A percentile compares a stretch with the other conserved stretches of the same genome.
These are phyloP conservation scores for Omphaloscelis lunosa DNA, from an alignment of 2,888 invertebrate genomes.

Conservation along the genomic window DNA sequence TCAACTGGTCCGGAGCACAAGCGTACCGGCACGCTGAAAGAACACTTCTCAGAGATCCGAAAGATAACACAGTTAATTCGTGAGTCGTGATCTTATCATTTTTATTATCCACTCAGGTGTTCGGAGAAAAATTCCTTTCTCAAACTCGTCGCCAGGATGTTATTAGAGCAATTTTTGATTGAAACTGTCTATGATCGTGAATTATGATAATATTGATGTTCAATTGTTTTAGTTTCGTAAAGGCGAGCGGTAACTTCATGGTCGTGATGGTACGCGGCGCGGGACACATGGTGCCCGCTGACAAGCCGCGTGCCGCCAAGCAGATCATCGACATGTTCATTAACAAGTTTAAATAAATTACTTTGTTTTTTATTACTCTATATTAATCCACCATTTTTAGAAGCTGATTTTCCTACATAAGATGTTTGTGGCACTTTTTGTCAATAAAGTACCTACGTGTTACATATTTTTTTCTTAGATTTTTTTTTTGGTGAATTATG, in stretches of 20 bases:
- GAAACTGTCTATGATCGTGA: not conserved
- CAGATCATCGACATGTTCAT: conserved; percentile 60
- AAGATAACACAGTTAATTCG: conserved; percentile 30
- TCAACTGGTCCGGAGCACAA: conserved; percentile 57
- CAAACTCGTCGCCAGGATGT: fast-evolving
- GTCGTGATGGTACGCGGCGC: conserved; percentile 87
- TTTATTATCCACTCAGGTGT: not conserved
- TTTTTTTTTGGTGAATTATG: not conserved
- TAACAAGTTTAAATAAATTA: conserved; percentile 50
- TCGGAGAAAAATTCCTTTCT: fast-evolving
- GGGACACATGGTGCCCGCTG: conserved; percentile 89
- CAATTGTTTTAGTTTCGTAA: conserved; percentile 40
- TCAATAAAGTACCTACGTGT: not conserved
- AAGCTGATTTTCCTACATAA: no score
- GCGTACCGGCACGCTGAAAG: conserved; percentile 44
- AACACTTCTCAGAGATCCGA: conserved; percentile 9
- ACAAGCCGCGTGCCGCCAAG: conserved; percentile 82
- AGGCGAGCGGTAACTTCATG: conserved; percentile 71
- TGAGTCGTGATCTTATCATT: conserved; percentile 31
- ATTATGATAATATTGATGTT: not conserved
- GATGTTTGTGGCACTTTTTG: not conserved
- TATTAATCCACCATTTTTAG: not conserved
- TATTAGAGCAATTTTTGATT: not conserved
- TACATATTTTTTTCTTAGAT: not conserved
- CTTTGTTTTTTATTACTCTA: no score